phyloP scores from a whole-genome alignment of 2,888 invertebrate species.

The Parthenolecanium corni region DNA sequence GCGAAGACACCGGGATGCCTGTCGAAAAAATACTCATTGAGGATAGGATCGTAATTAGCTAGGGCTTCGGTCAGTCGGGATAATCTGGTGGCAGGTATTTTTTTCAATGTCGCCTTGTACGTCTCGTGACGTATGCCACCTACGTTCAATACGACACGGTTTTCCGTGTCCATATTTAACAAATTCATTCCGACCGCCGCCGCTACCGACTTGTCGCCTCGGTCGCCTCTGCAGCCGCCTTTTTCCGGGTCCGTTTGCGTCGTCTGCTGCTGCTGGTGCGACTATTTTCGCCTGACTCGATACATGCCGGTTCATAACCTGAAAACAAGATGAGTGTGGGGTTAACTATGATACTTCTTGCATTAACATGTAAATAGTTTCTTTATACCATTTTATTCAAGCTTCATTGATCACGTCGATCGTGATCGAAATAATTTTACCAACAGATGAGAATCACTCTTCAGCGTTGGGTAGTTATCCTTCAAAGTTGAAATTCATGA shows the following conservation, averaged over 20 bases:
- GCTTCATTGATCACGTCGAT: too few species aligned
- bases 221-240: too few species aligned
- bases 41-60: constrained; percentile 97
- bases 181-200: background rate
- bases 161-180: constrained; percentile 76
- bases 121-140: constrained; percentile 94
- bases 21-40: constrained; percentile 99
- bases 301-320: constrained; percentile 23
- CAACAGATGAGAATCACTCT: too few species aligned
- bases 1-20: constrained; percentile 94
- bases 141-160: constrained; percentile 96
- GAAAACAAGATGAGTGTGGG: too few species aligned
- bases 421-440: too few species aligned
- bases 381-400: too few species aligned
- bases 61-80: constrained; percentile 91
- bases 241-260: too few species aligned
- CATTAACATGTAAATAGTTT: too few species aligned
- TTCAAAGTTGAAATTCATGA: too few species aligned
- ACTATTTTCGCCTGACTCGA: constrained; percentile 1
- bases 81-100: constrained; percentile 90
- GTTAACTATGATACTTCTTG: too few species aligned
- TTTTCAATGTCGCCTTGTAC: constrained; percentile 89
- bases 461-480: too few species aligned
- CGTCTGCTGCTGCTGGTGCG: constrained; percentile 14
- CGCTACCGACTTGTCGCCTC: too few species aligned